Base-by-base conservation (phyloP, 2,888 invertebrate species). In the Tenthredo livida region DNA sequence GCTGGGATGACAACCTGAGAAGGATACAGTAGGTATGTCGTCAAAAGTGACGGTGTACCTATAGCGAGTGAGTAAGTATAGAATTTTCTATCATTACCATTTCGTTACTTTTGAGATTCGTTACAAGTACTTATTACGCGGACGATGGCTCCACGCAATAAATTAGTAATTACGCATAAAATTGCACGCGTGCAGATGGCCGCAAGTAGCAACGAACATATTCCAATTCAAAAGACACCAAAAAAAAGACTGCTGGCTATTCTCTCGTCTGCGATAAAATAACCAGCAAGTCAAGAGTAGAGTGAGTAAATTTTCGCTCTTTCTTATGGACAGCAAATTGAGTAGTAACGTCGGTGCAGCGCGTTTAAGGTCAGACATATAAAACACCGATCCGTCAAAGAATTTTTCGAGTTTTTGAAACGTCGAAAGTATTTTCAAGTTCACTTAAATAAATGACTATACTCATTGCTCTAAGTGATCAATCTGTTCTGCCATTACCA, bases 41-140 rank as follows among this genome's bases (percentile, higher is more conserved):
- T 67, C 83, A 67, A 70, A 83, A 83, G 70, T 29, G 47, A 83
- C 25, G 83, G 83, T 70, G 70, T 83, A 33, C 15, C 50, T 25
- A 37, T 15, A 17, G 50, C 50, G 43, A 61, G 12, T 58, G 21
- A 37, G 15, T 10, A 40, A 54, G 65, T 83, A 67, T 43, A 67
- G 47, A 83, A 83, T 67, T 83, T 83, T 83, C 65, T 83, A 33
- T 83, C 43, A 70, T 83, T 83, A 83, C 3, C 6, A 33, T 83
- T 83, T 83, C 67, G 67, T 83, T 83, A 67, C 70, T 83, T 83
- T 83, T 83, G 12, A 65, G 50, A 40, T 83, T 43, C 70, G n/a
- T 47, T 70, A 29, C 29, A 50, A 83, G 70, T 50, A 37, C 67
- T 83, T 29, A 83, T 83, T 83, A 83, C 83, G 29, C 47, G 70